phyloP scores from a whole-genome alignment of 2,113 vertebrate genomes.

The Candoia aspera region DNA sequence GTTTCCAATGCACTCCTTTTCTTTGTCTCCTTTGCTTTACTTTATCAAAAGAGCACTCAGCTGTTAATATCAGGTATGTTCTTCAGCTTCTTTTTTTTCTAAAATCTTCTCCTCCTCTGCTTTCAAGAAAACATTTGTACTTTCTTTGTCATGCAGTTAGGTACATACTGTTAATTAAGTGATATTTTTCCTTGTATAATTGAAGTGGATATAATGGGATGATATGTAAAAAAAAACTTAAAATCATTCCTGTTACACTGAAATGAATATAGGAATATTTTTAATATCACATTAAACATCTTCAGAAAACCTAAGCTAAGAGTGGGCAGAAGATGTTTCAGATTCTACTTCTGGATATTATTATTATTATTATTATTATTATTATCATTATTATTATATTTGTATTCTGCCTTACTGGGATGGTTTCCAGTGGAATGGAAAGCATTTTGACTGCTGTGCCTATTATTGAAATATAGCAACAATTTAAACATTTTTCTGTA shows the following conservation, averaged over 20 bases:
- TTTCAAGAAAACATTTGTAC: background rate
- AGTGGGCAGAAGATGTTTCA: background rate
- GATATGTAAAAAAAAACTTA: background rate
- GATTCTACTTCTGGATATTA: background rate
- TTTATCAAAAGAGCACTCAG: background rate
- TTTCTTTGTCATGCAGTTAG: background rate
- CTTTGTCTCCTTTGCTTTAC: background rate
- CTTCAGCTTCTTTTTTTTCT: background rate
- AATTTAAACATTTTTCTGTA: background rate
- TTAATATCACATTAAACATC: background rate
- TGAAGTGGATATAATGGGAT: background rate
- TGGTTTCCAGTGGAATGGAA: background rate
- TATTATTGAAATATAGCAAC: background rate
- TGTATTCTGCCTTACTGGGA: background rate
- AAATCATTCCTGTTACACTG: background rate
- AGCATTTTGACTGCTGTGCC: background rate
- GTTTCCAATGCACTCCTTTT: background rate
- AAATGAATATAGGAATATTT: background rate
- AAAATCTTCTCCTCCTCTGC: background rate
- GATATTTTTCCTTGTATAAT: background rate
- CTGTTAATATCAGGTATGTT: background rate
- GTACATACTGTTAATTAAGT: background rate
- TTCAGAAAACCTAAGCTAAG: background rate
- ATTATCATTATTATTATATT: background rate
- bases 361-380: background rate